Evolutionary conservation across 2,113 vertebrate species (phyloP), one percentile per base, ranked within the genome.

Genomic region (Cephalophus harveyi): DNA sequence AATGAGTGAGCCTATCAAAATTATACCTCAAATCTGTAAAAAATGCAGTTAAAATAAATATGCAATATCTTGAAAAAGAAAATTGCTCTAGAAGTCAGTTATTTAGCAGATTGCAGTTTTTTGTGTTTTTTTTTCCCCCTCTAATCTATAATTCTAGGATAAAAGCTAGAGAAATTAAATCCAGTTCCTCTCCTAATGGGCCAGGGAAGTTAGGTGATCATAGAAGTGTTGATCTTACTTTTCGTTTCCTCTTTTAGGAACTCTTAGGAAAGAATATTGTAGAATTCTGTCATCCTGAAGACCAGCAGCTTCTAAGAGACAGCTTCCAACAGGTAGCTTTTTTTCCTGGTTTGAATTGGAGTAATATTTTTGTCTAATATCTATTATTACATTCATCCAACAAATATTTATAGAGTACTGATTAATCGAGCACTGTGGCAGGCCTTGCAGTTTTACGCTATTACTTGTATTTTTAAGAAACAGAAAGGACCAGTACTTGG

Each of bases 271-370:
- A 99, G 96, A 99, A 99, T 97, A 99, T 99, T 76, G 98, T 99
- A n/a, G 99, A 99, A 60, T 99, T 99, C 30, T 99, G 99, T 96
- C 99, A 99, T 94, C 99, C 99, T 0, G 99, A 99, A 97, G 99
- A 99, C 96, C 99, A 99, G 28, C 99, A 99, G 55, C 99, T 99
- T 85, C 96, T 99, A 92, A 98, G 99, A 97, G 99, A 99, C 98
- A 99, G 99, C 96, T 99, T 99, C 52, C 99, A 99, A 94, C 99
- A 99, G 99, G 99, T 99, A 98, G 97, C 17, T 1, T 21, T 0
- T 79, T 57, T 62, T 19, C 52, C 23, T 91, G 60, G 86, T 93
- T 95, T 96, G 33, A 23, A 30, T 91, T 43, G 54, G 40, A 97
- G 48, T 87, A 89, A 76, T 62, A 89, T 74, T 95, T 94, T 85